A percentile compares a stretch with the other conserved stretches of the same genome.
Conservation (phyloP, 2,113 vertebrate species). For the Porphyrio hochstetteri region DNA sequence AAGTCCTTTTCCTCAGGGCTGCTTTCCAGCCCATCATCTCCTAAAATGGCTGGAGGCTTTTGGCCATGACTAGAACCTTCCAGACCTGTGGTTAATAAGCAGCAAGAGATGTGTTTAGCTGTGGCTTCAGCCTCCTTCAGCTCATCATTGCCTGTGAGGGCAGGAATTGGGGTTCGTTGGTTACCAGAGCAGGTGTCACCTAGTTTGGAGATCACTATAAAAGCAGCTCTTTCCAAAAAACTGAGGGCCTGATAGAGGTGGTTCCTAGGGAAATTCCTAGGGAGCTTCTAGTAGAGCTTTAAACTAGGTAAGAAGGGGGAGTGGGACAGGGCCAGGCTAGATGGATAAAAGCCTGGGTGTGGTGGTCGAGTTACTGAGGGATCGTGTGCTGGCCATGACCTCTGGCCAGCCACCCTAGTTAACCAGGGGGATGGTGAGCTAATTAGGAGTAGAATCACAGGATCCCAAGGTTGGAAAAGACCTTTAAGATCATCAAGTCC, state of each 20-base stretch:
- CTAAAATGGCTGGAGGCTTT: background rate
- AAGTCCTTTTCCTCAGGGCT: background rate
- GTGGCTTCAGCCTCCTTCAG: background rate
- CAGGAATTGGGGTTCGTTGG: background rate
- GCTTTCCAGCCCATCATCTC: background rate
- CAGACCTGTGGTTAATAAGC: background rate
- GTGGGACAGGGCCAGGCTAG: too few relatives aligned
- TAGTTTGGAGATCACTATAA: rapidly evolving
- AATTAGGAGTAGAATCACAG: too few relatives aligned
- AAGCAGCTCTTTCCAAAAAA: background rate
- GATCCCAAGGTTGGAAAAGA: too few relatives aligned
- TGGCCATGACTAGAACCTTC: background rate
- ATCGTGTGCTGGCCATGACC: too few relatives aligned
- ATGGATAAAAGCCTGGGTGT: too few relatives aligned
- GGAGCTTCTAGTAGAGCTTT: too few relatives aligned
- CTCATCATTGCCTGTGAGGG: background rate
- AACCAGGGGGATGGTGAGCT: too few relatives aligned
- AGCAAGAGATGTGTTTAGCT: background rate
- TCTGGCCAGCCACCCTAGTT: too few relatives aligned
- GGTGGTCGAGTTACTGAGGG: too few relatives aligned
- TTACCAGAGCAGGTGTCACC: background rate
- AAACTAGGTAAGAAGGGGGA: too few relatives aligned
- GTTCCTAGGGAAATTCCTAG: background rate
- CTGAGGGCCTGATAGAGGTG: background rate
- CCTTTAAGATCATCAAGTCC: too few relatives aligned